Conservation (phyloP, 2,888 invertebrate species). For the Acrobasis suavella region DNA sequence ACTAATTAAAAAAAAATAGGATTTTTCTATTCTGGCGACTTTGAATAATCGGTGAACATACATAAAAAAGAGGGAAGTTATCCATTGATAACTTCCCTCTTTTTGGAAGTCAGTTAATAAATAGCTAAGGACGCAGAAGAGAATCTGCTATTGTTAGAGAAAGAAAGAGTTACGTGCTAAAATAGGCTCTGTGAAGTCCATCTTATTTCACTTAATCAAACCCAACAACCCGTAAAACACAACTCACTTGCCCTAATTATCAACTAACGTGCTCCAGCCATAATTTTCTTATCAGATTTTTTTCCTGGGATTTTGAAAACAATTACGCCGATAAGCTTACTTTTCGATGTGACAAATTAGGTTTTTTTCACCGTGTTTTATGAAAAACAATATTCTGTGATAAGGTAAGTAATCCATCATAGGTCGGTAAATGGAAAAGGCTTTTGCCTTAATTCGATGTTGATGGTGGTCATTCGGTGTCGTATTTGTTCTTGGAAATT, state of each 20-base stretch:
- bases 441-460: conserved; percentile 37
- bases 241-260: conserved; percentile 11
- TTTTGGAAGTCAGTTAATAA: too few relatives aligned
- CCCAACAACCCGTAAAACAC: not conserved
- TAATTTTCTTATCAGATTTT: conserved; percentile 45
- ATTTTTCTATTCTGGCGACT: too few relatives aligned
- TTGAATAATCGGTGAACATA: too few relatives aligned
- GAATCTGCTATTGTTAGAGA: too few relatives aligned
- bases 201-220: not conserved
- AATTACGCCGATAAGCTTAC: conserved; percentile 46
- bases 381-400: conserved; percentile 60
- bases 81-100: too few relatives aligned
- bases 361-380: conserved; percentile 51
- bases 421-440: conserved; percentile 35
- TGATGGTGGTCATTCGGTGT: conserved; percentile 30
- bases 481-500: conserved; percentile 20
- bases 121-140: too few relatives aligned
- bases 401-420: conserved; percentile 56
- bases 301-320: conserved; percentile 53
- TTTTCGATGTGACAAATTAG: conserved; percentile 57
- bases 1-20: too few relatives aligned
- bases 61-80: too few relatives aligned
- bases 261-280: conserved; percentile 2
- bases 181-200: not conserved
- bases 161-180: too few relatives aligned